phyloP scores from a whole-genome alignment of 2,797 vertebrate species.

The Melanotaenia parkinsoni region DNA sequence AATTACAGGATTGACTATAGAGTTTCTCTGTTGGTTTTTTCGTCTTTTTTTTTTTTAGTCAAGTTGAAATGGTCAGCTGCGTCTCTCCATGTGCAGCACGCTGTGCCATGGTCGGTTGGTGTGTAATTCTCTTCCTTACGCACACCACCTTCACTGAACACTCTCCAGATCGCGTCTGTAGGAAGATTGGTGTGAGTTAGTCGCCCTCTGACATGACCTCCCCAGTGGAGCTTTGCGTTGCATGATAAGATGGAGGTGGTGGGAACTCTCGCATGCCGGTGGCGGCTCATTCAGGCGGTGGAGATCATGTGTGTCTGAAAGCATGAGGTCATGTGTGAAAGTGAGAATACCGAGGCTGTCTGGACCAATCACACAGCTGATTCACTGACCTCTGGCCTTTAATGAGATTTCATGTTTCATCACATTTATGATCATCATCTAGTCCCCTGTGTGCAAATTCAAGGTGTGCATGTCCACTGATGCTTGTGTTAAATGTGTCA shows the following conservation, averaged over 20 bases:
- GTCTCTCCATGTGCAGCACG: too few species aligned
- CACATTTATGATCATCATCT: constrained; percentile 20
- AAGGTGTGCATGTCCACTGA: constrained; percentile 35
- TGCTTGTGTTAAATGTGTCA: constrained; percentile 66
- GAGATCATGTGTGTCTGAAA: constrained; percentile 41
- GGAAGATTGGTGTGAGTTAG: constrained; percentile 13
- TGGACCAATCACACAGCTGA: constrained; percentile 41
- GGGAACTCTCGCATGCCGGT: constrained; percentile 46
- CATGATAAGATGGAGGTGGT: constrained; percentile 66
- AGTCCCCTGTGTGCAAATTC: too few species aligned
- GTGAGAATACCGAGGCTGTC: constrained; percentile 60
- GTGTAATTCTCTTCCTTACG: too few species aligned
- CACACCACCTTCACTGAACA: background rate
- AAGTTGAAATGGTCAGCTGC: too few species aligned
- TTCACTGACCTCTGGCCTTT: constrained; percentile 42
- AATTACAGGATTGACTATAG: too few species aligned
- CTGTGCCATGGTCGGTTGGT: too few species aligned
- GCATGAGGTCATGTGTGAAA: constrained; percentile 57
- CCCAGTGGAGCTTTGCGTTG: constrained; percentile 54
- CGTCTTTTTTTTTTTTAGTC: too few species aligned
- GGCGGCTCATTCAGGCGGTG: constrained; percentile 23
- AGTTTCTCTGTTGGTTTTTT: too few species aligned
- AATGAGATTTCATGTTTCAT: constrained; percentile 20
- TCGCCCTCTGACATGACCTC: constrained; percentile 57
- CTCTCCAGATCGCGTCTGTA: background rate